A percentile compares a stretch with the other conserved stretches of the same genome.
These are phyloP conservation scores for Atrichornis clamosus DNA, from an alignment of 2,113 vertebrate genomes.

Conservation along the genomic window DNA sequence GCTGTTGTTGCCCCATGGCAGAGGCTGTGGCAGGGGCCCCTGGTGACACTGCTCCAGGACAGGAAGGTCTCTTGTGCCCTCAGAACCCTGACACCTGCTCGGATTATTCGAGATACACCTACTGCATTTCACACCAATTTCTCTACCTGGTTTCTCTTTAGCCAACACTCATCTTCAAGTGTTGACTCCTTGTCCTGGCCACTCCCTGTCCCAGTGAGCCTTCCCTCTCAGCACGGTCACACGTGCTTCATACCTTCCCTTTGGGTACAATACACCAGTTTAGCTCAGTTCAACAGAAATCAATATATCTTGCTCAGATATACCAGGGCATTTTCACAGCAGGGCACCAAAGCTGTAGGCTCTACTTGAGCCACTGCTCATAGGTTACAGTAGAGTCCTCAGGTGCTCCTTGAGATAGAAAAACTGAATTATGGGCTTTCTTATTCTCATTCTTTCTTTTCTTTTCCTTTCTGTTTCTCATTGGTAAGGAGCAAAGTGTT, in stretches of 20 bases:
- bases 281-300: not conserved
- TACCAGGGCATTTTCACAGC: not conserved
- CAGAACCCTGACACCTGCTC: not conserved
- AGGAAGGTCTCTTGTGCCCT: not conserved
- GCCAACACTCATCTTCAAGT: fast-evolving
- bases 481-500: not conserved
- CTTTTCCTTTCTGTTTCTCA: not conserved
- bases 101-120: not conserved
- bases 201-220: fast-evolving
- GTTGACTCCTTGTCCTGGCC: fast-evolving
- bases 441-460: not conserved
- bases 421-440: not conserved
- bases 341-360: not conserved
- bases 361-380: not conserved
- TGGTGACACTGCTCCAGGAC: not conserved
- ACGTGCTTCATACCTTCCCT: not conserved
- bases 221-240: not conserved
- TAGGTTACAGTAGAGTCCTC: not conserved
- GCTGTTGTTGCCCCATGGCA: fast-evolving
- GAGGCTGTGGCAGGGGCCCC: not conserved
- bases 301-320: not conserved
- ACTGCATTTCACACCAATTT: not conserved
- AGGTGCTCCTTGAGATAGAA: not conserved
- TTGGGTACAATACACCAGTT: not conserved
- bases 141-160: not conserved